phyloP scores from a whole-genome alignment of 2,888 invertebrate genomes.

The Panorpa germanica region DNA sequence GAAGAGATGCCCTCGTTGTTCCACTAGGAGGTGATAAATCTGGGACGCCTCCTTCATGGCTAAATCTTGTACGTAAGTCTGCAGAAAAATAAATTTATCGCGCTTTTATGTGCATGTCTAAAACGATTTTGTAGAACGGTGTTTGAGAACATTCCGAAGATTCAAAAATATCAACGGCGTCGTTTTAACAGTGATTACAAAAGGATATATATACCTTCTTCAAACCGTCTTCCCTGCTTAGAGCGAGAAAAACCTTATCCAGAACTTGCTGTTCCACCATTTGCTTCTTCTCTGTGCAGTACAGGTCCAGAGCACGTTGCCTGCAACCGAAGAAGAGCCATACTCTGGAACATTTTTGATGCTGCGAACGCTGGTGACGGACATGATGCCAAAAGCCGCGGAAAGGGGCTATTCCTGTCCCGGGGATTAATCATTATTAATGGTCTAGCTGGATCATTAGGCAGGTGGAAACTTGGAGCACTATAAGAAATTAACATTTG shows the following conservation, averaged over 20 bases:
- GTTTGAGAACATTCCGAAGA: too few relatives aligned
- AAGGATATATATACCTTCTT: too few relatives aligned
- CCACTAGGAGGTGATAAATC: conserved; percentile 58
- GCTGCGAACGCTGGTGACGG: background rate
- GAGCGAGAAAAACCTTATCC: conserved; percentile 60
- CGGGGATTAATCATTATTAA: conserved; percentile 77
- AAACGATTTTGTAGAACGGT: too few relatives aligned
- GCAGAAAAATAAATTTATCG: too few relatives aligned
- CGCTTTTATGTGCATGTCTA: too few relatives aligned
- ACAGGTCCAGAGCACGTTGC: conserved; percentile 59
- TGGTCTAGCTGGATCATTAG: conserved; percentile 53
- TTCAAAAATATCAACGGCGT: too few relatives aligned
- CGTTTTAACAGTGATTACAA: too few relatives aligned
- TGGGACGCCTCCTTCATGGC: conserved; percentile 59
- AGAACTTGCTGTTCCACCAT: conserved; percentile 52
- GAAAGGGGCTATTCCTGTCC: conserved; percentile 92
- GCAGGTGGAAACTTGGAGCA: conserved; percentile 73
- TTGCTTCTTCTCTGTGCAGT: conserved; percentile 58
- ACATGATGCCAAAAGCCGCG: conserved; percentile 84
- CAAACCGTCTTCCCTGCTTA: conserved; percentile 79
- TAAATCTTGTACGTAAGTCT: conserved; percentile 90
- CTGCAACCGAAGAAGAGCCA: conserved; percentile 85
- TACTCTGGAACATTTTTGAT: conserved; percentile 27
- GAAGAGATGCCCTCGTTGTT: conserved; percentile 75
- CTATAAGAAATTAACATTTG: conserved; percentile 31